These are phyloP conservation scores for Dinomys branickii DNA, from an alignment of 2,113 vertebrate species.

Conservation along the genomic window DNA sequence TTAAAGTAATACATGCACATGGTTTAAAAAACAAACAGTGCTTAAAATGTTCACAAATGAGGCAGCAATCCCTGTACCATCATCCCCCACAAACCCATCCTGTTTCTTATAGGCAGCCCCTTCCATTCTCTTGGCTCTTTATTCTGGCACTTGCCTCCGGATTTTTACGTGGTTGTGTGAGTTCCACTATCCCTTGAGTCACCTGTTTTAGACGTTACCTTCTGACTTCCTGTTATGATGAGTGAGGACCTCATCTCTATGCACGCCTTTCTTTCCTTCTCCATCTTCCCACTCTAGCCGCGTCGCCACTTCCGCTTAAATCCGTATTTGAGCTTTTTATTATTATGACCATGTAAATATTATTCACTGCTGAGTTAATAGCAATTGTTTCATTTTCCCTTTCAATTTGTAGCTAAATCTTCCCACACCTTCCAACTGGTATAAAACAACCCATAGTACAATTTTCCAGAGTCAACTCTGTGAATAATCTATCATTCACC, in stretches of 20 bases:
- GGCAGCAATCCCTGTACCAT: rapidly evolving
- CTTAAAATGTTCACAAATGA: neutral
- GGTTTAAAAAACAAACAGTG: neutral
- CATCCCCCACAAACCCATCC: neutral
- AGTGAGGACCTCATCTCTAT: neutral
- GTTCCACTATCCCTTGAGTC: neutral
- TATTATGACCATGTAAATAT: neutral
- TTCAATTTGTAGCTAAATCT: slow-evolving; percentile 46
- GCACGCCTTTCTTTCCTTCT: neutral
- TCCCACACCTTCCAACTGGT: neutral
- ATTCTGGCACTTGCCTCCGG: neutral
- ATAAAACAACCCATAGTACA: slow-evolving; percentile 32
- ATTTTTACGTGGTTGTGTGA: neutral
- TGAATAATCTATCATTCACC: neutral
- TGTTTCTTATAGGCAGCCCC: neutral
- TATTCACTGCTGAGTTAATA: neutral
- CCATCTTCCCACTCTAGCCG: neutral
- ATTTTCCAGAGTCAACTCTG: neutral
- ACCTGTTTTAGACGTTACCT: neutral
- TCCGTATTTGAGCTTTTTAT: slow-evolving; percentile 13
- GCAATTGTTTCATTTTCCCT: slow-evolving; percentile 21
- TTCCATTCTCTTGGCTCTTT: neutral
- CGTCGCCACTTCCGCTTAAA: slow-evolving; percentile 16
- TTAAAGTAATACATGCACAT: neutral
- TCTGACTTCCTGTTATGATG: neutral